These are phyloP conservation scores for Lanistes nyassanus DNA, from an alignment of 1,140 invertebrate genomes.

Conservation along the genomic window DNA sequence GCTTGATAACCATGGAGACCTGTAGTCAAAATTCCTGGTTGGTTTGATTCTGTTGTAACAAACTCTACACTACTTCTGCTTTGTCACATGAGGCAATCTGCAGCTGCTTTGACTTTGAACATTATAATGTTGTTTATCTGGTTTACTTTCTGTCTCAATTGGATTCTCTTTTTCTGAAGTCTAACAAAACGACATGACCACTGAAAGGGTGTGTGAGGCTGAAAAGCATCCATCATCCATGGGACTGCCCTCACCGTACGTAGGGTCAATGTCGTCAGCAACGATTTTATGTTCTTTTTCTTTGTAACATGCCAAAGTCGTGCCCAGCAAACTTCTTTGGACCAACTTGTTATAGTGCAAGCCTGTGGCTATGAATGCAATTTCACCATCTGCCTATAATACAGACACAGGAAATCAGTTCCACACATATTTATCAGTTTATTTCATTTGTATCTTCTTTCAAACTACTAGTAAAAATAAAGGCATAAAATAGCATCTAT, in stretches of 20 bases:
- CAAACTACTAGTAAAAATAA: too few species aligned
- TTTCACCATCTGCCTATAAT: conserved; percentile 54
- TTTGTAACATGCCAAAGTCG: conserved; percentile 31
- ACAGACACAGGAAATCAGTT: too few species aligned
- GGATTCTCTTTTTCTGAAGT: neutral
- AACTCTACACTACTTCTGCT: neutral
- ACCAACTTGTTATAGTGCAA: conserved; percentile 47
- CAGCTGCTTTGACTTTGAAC: neutral
- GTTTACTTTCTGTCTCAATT: neutral
- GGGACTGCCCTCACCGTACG: conserved; percentile 46
- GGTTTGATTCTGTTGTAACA: neutral
- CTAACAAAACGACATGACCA: neutral
- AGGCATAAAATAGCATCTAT: too few species aligned
- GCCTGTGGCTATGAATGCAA: conserved; percentile 50
- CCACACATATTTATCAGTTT: too few species aligned
- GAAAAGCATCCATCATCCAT: neutral
- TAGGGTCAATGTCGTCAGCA: conserved; percentile 50
- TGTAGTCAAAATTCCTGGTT: neutral
- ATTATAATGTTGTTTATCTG: neutral
- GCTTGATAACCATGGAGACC: conserved; percentile 22
- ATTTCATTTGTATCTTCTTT: too few species aligned
- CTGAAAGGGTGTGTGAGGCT: neutral
- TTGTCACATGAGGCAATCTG: too few species aligned
- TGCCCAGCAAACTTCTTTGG: conserved; percentile 50
- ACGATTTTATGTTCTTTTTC: conserved; percentile 27